Evolutionary conservation across 1,140 invertebrate species (phyloP), one percentile per base, ranked within the genome.

Genomic region (Heterodera carotae): DNA sequence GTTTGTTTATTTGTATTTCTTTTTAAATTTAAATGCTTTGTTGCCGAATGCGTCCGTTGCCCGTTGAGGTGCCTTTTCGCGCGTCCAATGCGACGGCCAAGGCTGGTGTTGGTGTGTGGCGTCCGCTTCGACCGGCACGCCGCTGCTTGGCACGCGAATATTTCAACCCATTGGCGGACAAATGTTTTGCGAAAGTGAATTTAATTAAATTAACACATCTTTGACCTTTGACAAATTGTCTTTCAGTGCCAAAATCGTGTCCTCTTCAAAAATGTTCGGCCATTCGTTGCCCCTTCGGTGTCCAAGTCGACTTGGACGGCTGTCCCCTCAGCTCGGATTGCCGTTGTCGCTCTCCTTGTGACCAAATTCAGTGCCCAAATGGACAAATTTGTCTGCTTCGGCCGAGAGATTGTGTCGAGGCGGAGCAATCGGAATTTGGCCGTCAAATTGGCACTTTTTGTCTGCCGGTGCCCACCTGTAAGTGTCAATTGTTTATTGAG

Each of bases 381-480:
- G 78, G 33, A 12, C 56, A 83, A 69, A 68, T 80, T 36, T 82
- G 83, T 53, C 36, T 84, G 15, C 36, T 83, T 53, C 48, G 83
- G 53, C 6, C 53, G 62, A 73, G 77, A 59, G 73, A 78, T 33
- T 79, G 72, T 73, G 27, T 56, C 48, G 77, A 84, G 27, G 64
- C 77, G 33, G 62, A 66, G 6, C 62, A 66, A 22, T 18, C 62
- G 7, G 48, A 56, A 22, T 15, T 22, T 56, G 12, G 15, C 18
- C 12, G 15, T 5, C 48, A 22, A 56, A 22, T 22, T 56, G 48
- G 1, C 48, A 22, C 15, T 22, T 22, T 69, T 39, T 84, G 85
- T 77, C 71, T 85, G 8, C 84, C 84, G 8, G 83, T 86, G 1
- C 84, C 84, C 0, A 76, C 69, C 25, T 83, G 82, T 84, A 59